These are phyloP conservation scores for Sipha maydis DNA, from an alignment of 2,888 invertebrate species.

Conservation along the genomic window DNA sequence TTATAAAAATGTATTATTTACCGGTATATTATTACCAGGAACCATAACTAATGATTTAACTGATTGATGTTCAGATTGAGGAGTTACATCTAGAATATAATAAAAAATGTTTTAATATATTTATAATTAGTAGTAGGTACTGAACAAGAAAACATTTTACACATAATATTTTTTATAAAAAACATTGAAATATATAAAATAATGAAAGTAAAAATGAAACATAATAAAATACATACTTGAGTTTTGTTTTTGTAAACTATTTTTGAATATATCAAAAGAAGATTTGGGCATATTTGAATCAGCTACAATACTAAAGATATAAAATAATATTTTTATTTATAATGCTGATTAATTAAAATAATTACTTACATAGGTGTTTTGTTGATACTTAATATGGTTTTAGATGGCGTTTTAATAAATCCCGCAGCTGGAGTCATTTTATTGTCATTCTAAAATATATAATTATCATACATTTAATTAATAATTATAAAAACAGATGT, in stretches of 20 bases:
- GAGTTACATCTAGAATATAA: constrained; percentile 13
- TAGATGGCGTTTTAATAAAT: not conserved
- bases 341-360: not conserved
- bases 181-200: too few relatives aligned
- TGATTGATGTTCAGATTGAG: not conserved
- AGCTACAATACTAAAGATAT: constrained; percentile 14
- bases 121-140: not conserved
- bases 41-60: constrained; percentile 9
- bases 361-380: constrained; percentile 57
- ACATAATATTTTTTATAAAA: too few relatives aligned
- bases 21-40: constrained; percentile 39
- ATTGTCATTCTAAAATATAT: not conserved
- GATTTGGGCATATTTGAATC: constrained; percentile 17
- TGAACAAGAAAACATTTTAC: too few relatives aligned
- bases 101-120: not conserved
- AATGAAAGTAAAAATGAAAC: not conserved
- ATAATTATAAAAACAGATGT: too few relatives aligned
- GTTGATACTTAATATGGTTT: constrained; percentile 5
- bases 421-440: constrained; percentile 9
- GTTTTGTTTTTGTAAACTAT: not conserved
- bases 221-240: constrained; percentile 22
- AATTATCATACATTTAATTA: not conserved
- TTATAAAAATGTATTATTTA: not conserved
- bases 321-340: not conserved
- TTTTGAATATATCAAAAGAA: constrained; percentile 44